Percentiles rank a stretch among this genome's conserved stretches.
phyloP scores from a whole-genome alignment of 2,888 invertebrate species.

The Ichneumoninae sp. region DNA sequence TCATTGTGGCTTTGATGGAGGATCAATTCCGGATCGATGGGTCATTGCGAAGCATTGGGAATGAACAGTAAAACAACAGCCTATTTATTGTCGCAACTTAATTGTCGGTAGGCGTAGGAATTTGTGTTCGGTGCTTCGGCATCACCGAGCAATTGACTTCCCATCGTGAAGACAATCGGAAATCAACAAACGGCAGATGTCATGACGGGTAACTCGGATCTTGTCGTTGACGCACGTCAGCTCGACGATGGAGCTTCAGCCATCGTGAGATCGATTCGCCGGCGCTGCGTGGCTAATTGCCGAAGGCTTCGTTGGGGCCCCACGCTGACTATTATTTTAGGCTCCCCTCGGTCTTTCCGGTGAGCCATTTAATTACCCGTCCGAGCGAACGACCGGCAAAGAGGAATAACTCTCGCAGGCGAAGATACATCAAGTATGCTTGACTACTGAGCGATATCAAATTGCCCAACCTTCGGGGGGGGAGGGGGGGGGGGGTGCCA shows the following conservation, averaged over 20 bases:
- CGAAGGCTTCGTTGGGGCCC: slow-evolving; percentile 1
- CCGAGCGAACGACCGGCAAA: slow-evolving; percentile 6
- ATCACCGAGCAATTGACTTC: background rate
- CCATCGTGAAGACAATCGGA: background rate
- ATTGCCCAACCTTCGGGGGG: slow-evolving; percentile 1
- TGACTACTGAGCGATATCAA: background rate
- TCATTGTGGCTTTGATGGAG: background rate
- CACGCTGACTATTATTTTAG: slow-evolving; percentile 36
- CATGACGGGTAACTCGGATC: background rate
- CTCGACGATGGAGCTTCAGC: background rate
- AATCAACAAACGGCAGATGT: background rate
- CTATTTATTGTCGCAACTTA: background rate
- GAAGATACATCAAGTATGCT: background rate
- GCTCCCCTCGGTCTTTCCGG: background rate
- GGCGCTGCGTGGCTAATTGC: slow-evolving; percentile 4
- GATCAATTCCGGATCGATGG: background rate
- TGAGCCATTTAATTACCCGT: slow-evolving; percentile 8
- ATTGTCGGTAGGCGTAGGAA: background rate
- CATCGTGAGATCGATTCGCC: slow-evolving; percentile 20
- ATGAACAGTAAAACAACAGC: background rate
- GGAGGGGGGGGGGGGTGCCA: background rate
- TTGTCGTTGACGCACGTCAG: background rate
- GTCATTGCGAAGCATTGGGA: background rate
- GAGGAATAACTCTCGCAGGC: background rate
- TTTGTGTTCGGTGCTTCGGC: background rate